Evolutionary conservation across 2,888 invertebrate species (phyloP).

Genomic region (Ophion costatus): DNA sequence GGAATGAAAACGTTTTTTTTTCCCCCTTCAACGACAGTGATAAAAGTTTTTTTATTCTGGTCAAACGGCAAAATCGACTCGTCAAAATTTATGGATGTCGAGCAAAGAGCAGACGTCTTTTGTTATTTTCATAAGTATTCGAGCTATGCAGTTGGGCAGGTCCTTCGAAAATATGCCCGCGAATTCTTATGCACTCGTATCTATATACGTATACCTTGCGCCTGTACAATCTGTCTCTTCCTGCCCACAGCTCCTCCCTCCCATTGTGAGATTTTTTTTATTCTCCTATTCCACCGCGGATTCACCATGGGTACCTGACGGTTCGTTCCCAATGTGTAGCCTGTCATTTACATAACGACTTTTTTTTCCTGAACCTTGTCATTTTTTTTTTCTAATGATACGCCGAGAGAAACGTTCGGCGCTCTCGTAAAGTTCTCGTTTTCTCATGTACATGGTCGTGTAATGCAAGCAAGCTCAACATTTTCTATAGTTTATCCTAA

Average conservation of each 20-base stretch:
- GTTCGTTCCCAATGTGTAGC: slow-evolving; percentile 62
- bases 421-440: slow-evolving; percentile 16
- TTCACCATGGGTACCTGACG: slow-evolving; percentile 70
- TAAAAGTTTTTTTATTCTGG: background rate
- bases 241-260: slow-evolving; percentile 44
- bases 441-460: background rate
- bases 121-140: slow-evolving; percentile 61
- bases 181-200: background rate
- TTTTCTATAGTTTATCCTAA: background rate
- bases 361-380: slow-evolving; percentile 77
- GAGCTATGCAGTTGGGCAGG: slow-evolving; percentile 55
- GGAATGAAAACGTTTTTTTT: background rate
- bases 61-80: slow-evolving; percentile 30
- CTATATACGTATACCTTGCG: background rate
- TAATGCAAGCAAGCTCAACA: background rate
- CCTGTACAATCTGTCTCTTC: slow-evolving; percentile 16
- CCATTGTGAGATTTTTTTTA: slow-evolving; percentile 54
- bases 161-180: slow-evolving; percentile 47
- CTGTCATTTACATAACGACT: slow-evolving; percentile 81
- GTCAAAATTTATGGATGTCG: slow-evolving; percentile 50
- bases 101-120: background rate
- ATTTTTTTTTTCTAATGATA: slow-evolving; percentile 59
- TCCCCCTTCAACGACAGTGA: background rate
- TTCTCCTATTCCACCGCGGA: slow-evolving; percentile 70
- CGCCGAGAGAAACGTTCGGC: slow-evolving; percentile 33